Evolutionary conservation across 2,113 vertebrate genomes (phyloP).

Genomic region (Pyrgilauda ruficollis): DNA sequence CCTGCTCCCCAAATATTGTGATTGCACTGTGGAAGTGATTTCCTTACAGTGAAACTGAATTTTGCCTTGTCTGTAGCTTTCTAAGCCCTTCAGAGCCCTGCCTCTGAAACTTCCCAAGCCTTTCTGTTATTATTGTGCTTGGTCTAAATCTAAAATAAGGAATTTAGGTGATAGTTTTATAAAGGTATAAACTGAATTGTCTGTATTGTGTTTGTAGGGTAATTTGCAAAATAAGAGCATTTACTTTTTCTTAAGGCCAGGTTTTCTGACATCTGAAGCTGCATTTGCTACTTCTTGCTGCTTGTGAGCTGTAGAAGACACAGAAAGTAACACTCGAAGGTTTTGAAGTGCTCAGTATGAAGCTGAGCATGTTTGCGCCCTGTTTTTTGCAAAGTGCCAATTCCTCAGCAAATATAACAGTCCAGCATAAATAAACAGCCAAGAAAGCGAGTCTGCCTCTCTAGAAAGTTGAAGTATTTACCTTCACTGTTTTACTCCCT

Average conservation of each 20-base stretch:
- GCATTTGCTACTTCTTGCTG: not conserved
- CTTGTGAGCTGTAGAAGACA: not conserved
- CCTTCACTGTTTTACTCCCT: not conserved
- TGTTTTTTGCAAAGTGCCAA: not conserved
- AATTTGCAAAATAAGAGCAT: not conserved
- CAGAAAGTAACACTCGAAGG: not conserved
- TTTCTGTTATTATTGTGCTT: not conserved
- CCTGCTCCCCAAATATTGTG: rapidly evolving
- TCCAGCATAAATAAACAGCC: not conserved
- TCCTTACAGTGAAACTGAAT: not conserved
- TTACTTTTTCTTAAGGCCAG: not conserved
- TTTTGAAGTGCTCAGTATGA: not conserved
- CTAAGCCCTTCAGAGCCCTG: not conserved
- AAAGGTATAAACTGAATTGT: not conserved
- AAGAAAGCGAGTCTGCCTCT: not conserved
- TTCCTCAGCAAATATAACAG: not conserved
- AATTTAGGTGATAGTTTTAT: not conserved
- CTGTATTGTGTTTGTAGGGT: not conserved
- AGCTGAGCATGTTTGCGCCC: not conserved
- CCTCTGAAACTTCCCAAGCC: not conserved
- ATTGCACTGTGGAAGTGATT: not conserved
- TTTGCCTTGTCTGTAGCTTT: not conserved
- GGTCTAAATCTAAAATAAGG: not conserved
- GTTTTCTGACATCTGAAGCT: not conserved
- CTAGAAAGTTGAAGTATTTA: not conserved